These are phyloP conservation scores for Cyanoramphus novaezelandiae DNA, from an alignment of 2,113 vertebrate species.

Conservation along the genomic window DNA sequence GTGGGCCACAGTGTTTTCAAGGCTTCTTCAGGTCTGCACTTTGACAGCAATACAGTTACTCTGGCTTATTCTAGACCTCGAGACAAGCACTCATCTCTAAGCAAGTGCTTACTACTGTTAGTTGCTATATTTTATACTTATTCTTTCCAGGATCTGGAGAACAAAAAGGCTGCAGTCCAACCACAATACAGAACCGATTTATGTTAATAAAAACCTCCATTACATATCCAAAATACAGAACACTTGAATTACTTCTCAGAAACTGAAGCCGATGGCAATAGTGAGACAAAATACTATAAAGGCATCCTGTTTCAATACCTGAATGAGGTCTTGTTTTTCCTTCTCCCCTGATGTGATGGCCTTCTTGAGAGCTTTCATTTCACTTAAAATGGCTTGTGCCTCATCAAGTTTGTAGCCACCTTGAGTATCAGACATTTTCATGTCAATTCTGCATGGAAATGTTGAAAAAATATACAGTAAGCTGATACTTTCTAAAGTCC, in stretches of 20 bases:
- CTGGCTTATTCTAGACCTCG: not conserved
- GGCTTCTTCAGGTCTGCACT: not conserved
- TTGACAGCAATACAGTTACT: not conserved
- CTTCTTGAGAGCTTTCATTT: conserved; percentile 93
- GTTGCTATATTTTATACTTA: not conserved
- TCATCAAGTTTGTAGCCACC: conserved; percentile 92
- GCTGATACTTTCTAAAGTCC: not conserved
- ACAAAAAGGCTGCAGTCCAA: not conserved
- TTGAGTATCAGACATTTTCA: conserved; percentile 89
- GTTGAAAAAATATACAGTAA: not conserved
- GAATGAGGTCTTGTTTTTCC: conserved; percentile 96
- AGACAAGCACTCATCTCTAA: not conserved
- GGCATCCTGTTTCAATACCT: conserved; percentile 74
- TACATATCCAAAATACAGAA: not conserved
- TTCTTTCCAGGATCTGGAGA: not conserved
- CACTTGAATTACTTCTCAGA: not conserved
- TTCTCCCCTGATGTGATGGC: conserved; percentile 94
- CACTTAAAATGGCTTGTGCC: conserved; percentile 91
- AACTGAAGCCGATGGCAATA: not conserved
- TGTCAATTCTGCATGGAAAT: conserved; percentile 84
- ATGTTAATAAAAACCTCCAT: not conserved
- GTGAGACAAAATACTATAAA: not conserved
- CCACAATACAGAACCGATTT: not conserved
- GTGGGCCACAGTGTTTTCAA: not conserved
- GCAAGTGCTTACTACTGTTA: not conserved